These are phyloP conservation scores for Drosophila mayaguana DNA, from an alignment of 2,888 invertebrate species.

Conservation along the genomic window DNA sequence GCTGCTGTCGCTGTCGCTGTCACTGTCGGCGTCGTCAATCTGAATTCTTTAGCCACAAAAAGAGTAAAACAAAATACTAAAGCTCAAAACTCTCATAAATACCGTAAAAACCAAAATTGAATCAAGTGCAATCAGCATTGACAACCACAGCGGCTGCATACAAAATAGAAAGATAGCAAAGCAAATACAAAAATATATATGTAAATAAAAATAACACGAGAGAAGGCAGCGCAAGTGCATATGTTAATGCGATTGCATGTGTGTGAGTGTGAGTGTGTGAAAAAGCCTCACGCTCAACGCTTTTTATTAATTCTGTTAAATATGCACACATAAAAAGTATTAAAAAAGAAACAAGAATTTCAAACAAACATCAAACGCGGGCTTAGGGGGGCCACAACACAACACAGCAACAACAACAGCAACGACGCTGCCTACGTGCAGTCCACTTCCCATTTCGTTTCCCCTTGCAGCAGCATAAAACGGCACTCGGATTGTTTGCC, in stretches of 20 bases:
- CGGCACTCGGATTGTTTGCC: constrained; percentile 24
- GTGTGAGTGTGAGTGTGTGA: constrained; percentile 45
- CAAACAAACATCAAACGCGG: constrained; percentile 61
- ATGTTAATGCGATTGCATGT: constrained; percentile 12
- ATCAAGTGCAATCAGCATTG: constrained; percentile 50
- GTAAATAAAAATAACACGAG: constrained; percentile 3
- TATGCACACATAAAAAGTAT: constrained; percentile 45
- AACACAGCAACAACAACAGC: not conserved
- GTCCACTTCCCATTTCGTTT: constrained; percentile 58
- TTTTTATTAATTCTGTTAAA: constrained; percentile 66
- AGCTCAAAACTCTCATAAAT: constrained; percentile 26
- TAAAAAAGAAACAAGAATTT: constrained; percentile 56
- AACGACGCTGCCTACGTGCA: constrained; percentile 40
- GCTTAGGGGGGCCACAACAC: not conserved
- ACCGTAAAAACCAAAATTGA: constrained; percentile 17
- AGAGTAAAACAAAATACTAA: constrained; percentile 28
- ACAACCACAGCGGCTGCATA: constrained; percentile 38
- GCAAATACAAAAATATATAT: constrained; percentile 27
- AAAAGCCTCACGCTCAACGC: constrained; percentile 59
- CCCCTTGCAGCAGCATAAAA: constrained; percentile 33
- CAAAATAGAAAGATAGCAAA: constrained; percentile 42
- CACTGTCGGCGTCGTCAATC: not conserved
- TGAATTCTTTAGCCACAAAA: constrained; percentile 16
- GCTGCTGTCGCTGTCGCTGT: not conserved
- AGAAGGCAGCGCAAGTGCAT: constrained; percentile 50